Base-by-base conservation (phyloP, 2,797 vertebrate genomes). In the Oryzias dopingdopingensis region DNA sequence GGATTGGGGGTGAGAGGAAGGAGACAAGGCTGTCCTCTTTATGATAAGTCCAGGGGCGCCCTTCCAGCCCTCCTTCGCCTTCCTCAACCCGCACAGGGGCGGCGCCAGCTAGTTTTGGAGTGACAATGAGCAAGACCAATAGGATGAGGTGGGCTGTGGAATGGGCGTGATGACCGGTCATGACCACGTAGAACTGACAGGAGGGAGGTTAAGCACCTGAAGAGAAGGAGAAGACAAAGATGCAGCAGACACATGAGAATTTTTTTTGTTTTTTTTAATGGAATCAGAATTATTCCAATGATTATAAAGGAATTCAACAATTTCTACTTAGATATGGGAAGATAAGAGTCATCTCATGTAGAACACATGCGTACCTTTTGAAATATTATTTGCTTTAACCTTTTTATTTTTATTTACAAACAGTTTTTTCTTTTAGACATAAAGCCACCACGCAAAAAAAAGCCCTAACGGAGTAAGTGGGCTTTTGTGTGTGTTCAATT, bases 171-270 rank as follows among this genome's bases (percentile, higher is more conserved):
- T 87, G 91, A 91, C 89, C 89, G 91, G 89, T 91, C 92, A 93
- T 93, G 91, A 92, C 92, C 91, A 91, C 87, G 86, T 91, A 92
- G 90, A 91, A 83, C 84, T 78, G 86, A 88, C 87, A 89, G 89
- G 88, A 90, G 89, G 87, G 85, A 84, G 89, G 86, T 82, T 79
- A 87, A 89, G 86, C 90, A 92, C 91, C 92, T 93, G 77, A 55
- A 77, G 52, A 75, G 50, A 72, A 49, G 67, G 20, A 49, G 67
- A 22, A 49, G 62, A 61, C 45, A 83, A 42, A 62, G 65, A 55
- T 37, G 66, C 46, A 53, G 49, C 58, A 72, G 49, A 64, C n/a
- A 59, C 42, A 66, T 56, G 29, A 67, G 61, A 72, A 52, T 52
- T 50, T 37, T 37, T 37, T 3, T 32, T 4, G 2, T 32, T 32